Evolutionary conservation across 2,888 invertebrate genomes (phyloP), one percentile per base, ranked within the genome.

Genomic region (Rhabditoides inermis): DNA sequence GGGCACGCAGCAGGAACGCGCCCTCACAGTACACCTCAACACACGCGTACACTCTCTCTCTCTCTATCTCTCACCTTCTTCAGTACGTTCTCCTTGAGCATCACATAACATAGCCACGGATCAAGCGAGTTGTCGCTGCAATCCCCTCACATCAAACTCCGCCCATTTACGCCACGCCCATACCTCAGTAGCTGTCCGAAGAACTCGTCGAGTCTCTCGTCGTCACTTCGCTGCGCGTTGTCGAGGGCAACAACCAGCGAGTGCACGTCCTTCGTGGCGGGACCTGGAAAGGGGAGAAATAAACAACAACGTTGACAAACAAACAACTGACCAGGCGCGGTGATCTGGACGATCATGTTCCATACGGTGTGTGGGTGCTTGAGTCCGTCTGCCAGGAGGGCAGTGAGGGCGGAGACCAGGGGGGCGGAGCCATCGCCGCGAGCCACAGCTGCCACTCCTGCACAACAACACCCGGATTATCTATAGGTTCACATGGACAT

Each of bases 91-190:
- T 64, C 89, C 61, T 89, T 83, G 15, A 88, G 87, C 62, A 87
- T 83, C 49, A 90, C 82, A 76, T 88, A 89, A 53, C 87, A 86
- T 61, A 88, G 83, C 89, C 90, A 90, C 30, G 88, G 88, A 72
- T 89, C 89, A 65, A 90, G 81, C n/a, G 88, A 86, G 63, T 63
- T 59, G 40, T 63, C 42, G 27, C 67, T 64, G 49, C 25, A 64
- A 40, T 26, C 35, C 71, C 73, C 44, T 74, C 72, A 22, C 74
- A 73, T 5, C 72, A 70, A 42, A 58, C 59, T 52, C 75, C 74
- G 18, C 74, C 66, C 20, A 73, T 51, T 20, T n/a, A n/a, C n/a
- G n/a, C n/a, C n/a, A n/a, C n/a, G n/a, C n/a, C n/a, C n/a, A n/a
- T n/a, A n/a, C n/a, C n/a, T n/a, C 5, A 49, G n/a, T 10, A 53